Conservation (phyloP, 37 sponge, comb jelly and placozoan genomes). For the Bolinopsis microptera region DNA sequence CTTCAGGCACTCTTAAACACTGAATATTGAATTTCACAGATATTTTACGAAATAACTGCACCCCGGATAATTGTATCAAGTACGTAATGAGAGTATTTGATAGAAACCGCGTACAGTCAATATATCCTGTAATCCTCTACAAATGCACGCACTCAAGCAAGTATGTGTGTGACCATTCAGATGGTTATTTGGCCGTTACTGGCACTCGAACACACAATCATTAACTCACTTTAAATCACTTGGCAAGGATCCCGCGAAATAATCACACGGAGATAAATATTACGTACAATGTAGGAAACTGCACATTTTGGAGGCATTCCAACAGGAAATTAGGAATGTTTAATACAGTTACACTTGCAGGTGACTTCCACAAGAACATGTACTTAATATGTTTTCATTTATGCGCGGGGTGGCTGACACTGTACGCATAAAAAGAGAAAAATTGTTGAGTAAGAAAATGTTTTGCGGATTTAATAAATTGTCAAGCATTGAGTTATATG, state of each 20-base stretch:
- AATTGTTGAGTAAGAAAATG: too few species aligned
- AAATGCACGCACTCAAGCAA: not conserved
- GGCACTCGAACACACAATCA: not conserved
- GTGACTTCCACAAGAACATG: too few species aligned
- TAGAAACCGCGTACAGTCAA: not conserved
- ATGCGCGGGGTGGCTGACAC: too few species aligned
- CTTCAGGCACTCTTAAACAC: too few species aligned
- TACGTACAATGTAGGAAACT: not conserved
- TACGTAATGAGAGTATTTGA: not conserved
- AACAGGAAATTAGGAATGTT: too few species aligned
- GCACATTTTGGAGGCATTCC: not conserved
- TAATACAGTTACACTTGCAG: too few species aligned
- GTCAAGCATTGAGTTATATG: not conserved
- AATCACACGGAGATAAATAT: not conserved
- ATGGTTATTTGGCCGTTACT: too few species aligned
- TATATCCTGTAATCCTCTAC: not conserved
- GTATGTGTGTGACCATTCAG: too few species aligned
- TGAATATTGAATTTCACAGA: too few species aligned
- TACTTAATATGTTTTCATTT: too few species aligned
- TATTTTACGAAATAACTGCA: too few species aligned
- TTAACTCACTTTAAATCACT: not conserved
- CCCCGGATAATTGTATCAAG: not conserved
- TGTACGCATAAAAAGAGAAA: too few species aligned
- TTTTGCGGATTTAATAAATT: not conserved
- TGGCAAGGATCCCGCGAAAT: not conserved